These are phyloP conservation scores for Mionectes olivaceus DNA, from an alignment of 2,797 vertebrate species.

Conservation along the genomic window DNA sequence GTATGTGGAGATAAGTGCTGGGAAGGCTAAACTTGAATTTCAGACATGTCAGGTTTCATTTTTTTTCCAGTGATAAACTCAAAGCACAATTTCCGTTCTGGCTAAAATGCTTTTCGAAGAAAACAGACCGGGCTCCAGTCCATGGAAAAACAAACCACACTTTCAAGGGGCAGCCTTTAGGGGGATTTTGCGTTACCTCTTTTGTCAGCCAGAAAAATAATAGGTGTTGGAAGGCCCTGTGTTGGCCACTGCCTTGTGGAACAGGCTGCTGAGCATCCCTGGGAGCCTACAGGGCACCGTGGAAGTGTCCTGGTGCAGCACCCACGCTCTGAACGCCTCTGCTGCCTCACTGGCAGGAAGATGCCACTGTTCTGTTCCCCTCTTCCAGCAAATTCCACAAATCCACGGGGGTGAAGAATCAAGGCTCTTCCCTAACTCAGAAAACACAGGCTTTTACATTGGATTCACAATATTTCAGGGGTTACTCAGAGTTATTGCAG, in stretches of 20 bases:
- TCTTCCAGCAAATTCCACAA: neutral
- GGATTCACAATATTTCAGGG: neutral
- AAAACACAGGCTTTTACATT: neutral
- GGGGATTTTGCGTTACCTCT: neutral
- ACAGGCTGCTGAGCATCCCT: neutral
- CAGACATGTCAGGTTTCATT: neutral
- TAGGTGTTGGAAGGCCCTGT: neutral
- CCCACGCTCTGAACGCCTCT: neutral
- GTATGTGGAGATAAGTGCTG: neutral
- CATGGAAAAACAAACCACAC: neutral
- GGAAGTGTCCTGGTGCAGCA: neutral
- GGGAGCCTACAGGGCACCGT: fast-evolving
- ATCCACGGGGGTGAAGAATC: neutral
- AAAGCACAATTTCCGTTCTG: neutral
- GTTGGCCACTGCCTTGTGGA: neutral
- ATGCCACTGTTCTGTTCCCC: neutral
- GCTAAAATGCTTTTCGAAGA: neutral
- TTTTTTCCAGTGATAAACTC: neutral
- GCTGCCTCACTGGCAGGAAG: neutral
- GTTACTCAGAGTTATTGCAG: neutral
- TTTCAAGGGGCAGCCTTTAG: neutral
- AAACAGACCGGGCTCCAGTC: neutral
- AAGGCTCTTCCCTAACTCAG: neutral
- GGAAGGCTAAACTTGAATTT: neutral
- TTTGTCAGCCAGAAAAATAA: neutral